Percentiles rank a stretch among this genome's conserved stretches.
Evolutionary conservation across 1,140 invertebrate genomes (phyloP).

Genomic region (Vollenhovia emeryi): DNA sequence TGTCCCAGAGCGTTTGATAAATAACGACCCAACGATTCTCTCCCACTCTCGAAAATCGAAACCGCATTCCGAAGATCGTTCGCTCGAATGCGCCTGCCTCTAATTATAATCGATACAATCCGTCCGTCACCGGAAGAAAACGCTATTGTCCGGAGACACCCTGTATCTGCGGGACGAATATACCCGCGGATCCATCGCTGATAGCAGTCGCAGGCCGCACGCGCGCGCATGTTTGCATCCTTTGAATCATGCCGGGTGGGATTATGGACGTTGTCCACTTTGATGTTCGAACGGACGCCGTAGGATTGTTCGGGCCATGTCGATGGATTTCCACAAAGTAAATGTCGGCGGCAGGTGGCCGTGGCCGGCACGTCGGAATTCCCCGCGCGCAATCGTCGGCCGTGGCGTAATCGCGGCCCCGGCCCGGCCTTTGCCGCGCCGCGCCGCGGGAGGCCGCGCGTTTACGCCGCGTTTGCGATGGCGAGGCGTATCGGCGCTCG

Average conservation of each 20-base stretch:
- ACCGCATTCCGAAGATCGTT: not conserved
- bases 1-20: no score
- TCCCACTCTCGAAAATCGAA: not conserved
- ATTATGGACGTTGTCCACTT: constrained; percentile 76
- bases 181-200: constrained; percentile 9
- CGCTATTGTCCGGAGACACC: constrained; percentile 11
- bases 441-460: constrained; percentile 60
- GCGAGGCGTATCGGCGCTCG: constrained; percentile 54
- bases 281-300: constrained; percentile 71
- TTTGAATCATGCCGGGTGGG: constrained; percentile 68
- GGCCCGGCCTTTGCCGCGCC: constrained; percentile 61
- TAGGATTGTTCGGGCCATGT: constrained; percentile 62
- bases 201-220: not conserved
- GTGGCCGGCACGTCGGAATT: constrained; percentile 55
- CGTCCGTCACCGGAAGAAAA: constrained; percentile 14
- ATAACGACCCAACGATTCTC: no score
- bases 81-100: not conserved
- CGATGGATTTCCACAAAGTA: constrained; percentile 76
- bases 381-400: constrained; percentile 65
- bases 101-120: not conserved
- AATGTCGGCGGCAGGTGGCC: constrained; percentile 72
- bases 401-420: constrained; percentile 64
- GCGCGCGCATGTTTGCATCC: constrained; percentile 49
- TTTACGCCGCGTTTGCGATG: constrained; percentile 60
- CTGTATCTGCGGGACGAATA: constrained; percentile 7